Evolutionary conservation across 1,140 invertebrate genomes (phyloP), one percentile per base, ranked within the genome.

Genomic region (Yoshiicerus persimilis): DNA sequence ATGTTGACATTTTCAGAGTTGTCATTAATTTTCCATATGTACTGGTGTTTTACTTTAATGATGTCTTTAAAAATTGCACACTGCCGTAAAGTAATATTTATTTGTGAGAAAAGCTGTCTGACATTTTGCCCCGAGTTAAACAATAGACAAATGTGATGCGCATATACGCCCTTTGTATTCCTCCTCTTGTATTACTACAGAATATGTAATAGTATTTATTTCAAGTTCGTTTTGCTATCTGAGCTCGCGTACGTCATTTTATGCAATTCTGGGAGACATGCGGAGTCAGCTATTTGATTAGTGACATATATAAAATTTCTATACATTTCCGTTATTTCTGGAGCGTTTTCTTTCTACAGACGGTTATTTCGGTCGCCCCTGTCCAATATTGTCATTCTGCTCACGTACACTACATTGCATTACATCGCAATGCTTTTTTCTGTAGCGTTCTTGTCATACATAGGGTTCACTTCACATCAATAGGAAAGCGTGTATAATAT

Each of bases 391-490:
- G 85, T 86, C 85, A 86, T 56, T 36, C 85, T 23, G 70, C 36
- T 86, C 85, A 86, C 85, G 85, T 86, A 64, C n/a, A 66, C 23
- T 47, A 86, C 85, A 86, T 86, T 70, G 56, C 85, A 86, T 86
- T 86, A 34, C 56, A 86, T 66, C 30, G 11, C 64, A 70, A 23
- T n/a, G 30, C 64, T 80, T 32, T 80, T 32, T 80, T 10, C 70
- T 32, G 70, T 34, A 20, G 8, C 75, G 36, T 32, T 36, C 75
- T 80, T 80, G 75, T 80, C 75, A 80, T 80, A 80, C 75, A 80
- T 38, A 36, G 13, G 38, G 30, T 80, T 80, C 32, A 80, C 75
- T 30, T 36, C 75, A 80, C 75, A 36, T 80, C 75, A 80, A 36
- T 23, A 70, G 30, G 13, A 10, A 70, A 70, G 64, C 11, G 25